Evolutionary conservation across 2,797 vertebrate genomes (phyloP), one percentile per base, ranked within the genome.

Genomic region (Enteromius anoplus): DNA sequence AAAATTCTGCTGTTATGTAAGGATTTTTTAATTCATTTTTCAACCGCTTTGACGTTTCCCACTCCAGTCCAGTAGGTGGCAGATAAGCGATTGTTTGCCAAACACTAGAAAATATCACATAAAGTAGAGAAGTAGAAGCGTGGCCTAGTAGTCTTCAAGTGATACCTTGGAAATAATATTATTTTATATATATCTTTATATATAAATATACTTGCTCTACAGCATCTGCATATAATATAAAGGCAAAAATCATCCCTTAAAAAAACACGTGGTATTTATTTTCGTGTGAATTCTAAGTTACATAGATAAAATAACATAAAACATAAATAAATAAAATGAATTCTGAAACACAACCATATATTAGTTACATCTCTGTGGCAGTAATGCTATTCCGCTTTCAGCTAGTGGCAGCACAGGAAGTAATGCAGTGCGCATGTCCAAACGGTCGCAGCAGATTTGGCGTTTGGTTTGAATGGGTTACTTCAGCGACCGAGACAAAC

Each of bases 361-460:
- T 77, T 29, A 26, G 2, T 64, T 21, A 19, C 8, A 17, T 26
- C 1, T 58, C 29, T 62, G 26, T 29, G 7, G 60, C 14, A 5
- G 23, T 12, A 34, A 49, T 49, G 40, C 5, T 11, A 1, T 29
- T 64, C n/a, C n/a, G 69, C 34, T 62, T 32, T 37, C 26, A 66
- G 40, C 23, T 49, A 2, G n/a, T 0, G 34, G n/a, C 37, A 37
- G 51, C 21, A 62, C 29, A 80, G 80, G 84, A 85, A 66, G 62
- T 5, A 19, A 53, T 0, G 0, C 1, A 93, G 23, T 92, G 88
- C 94, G 94, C 94, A 90, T 4, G 93, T 91, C 91, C 89, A 93
- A 94, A 94, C 94, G 93, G 92, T 93, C 92, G 94, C 93, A 93
- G 93, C 89, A 90, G n/a, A 81, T 90, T 94, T 94, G 91, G 89